These are phyloP conservation scores for Anas platyrhynchos DNA, from an alignment of 2,113 vertebrate species.

Conservation along the genomic window DNA sequence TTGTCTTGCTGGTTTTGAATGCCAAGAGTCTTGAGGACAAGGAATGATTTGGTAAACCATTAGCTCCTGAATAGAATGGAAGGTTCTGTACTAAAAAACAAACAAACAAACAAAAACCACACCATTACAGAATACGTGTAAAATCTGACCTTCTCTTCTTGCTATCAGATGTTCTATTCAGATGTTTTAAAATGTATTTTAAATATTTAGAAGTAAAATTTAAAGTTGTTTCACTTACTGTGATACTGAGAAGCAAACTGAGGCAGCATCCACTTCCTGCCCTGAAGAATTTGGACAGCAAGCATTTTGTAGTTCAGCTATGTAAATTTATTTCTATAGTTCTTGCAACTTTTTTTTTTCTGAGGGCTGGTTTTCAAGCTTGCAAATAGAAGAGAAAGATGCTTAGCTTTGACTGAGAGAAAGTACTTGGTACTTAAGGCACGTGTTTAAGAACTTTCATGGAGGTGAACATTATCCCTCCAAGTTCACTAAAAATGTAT, in stretches of 20 bases:
- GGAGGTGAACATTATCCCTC: neutral
- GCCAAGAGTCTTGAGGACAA: neutral
- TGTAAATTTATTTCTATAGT: neutral
- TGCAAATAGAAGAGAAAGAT: neutral
- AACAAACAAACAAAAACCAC: neutral
- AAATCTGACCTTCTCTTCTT: neutral
- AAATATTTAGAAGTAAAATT: neutral
- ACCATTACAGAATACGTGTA: neutral
- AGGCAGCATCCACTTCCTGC: neutral
- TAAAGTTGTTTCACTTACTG: neutral
- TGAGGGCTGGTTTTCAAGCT: neutral
- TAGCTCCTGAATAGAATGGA: neutral
- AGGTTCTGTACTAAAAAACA: neutral
- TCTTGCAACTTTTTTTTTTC: neutral
- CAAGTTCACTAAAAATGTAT: neutral
- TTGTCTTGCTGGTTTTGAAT: neutral
- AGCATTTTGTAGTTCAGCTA: neutral
- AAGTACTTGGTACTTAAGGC: neutral
- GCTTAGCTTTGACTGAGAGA: neutral
- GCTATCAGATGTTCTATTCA: neutral
- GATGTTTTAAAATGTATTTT: neutral
- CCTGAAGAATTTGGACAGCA: neutral
- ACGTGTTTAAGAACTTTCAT: rapidly evolving
- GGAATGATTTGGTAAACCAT: neutral
- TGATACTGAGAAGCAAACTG: neutral